These are phyloP conservation scores for Orussus abietinus DNA, from an alignment of 1,140 invertebrate genomes.

Conservation along the genomic window DNA sequence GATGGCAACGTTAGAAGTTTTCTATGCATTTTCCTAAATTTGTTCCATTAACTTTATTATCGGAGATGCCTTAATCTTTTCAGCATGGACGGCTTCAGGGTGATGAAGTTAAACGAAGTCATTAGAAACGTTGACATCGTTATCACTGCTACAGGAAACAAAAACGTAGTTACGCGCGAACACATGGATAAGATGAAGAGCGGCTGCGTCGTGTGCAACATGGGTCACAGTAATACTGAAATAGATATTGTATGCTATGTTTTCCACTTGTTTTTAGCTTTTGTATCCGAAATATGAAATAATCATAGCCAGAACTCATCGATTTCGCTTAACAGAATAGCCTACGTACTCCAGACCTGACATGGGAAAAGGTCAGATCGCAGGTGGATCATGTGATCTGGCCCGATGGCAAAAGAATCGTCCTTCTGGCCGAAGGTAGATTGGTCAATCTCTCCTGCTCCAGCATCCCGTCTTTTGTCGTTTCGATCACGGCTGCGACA, in stretches of 20 bases:
- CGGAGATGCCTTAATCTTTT: too few relatives aligned
- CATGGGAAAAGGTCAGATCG: slow-evolving; percentile 95
- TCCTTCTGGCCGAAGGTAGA: slow-evolving; percentile 91
- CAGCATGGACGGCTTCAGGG: slow-evolving; percentile 96
- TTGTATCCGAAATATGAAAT: too few relatives aligned
- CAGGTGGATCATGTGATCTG: slow-evolving; percentile 97
- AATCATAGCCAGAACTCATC: too few relatives aligned
- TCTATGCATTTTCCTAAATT: too few relatives aligned
- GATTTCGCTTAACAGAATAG: slow-evolving; percentile 70
- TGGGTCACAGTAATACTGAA: slow-evolving; percentile 98
- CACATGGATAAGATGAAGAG: slow-evolving; percentile 98
- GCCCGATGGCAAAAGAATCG: slow-evolving; percentile 88
- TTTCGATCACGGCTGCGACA: slow-evolving; percentile 91
- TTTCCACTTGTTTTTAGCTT: slow-evolving; percentile 4
- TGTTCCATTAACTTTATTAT: too few relatives aligned
- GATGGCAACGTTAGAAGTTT: too few relatives aligned
- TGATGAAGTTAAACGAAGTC: slow-evolving; percentile 94
- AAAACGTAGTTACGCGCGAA: slow-evolving; percentile 91
- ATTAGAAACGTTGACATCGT: slow-evolving; percentile 91
- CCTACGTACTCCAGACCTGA: slow-evolving; percentile 86
- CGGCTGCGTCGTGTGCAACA: slow-evolving; percentile 95
- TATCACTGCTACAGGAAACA: slow-evolving; percentile 94
- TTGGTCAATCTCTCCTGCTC: slow-evolving; percentile 96
- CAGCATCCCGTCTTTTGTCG: slow-evolving; percentile 95
- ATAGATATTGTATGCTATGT: slow-evolving; percentile 82